Base-by-base conservation (phyloP, 2,888 invertebrate species). In the Biston stratarius region DNA sequence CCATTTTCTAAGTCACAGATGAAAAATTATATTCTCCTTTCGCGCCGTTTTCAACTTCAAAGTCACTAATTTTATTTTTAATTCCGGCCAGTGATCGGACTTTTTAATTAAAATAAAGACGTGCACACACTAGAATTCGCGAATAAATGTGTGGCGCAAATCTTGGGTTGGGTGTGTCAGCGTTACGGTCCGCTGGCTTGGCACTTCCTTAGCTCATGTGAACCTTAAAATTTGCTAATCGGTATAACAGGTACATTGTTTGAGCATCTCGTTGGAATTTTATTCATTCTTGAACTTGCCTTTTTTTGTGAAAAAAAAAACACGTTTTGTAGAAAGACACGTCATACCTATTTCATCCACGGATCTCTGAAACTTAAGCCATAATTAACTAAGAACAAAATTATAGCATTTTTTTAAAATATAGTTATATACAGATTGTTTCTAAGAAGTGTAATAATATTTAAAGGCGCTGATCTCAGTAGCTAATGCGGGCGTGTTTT, bases 101-200 rank as follows among this genome's bases (percentile, higher is more conserved):
- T 65, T 60, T 72, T 70, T 71, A 77, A 77, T 80, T 78, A 70
- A 52, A 67, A 72, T 77, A 74, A 79, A 83, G 82, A 90, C 92
- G 92, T 90, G 88, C 80, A 83, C 74, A 71, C 88, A 74, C 84
- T 84, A 84, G 78, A 78, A 77, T 88, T 91, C 83, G 91, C 91
- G 80, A 89, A 90, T 88, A 84, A 64, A 68, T 84, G 51, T 92
- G 81, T 93, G 91, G 85, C 85, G 87, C 79, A 86, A 89, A 86
- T 82, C 81, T 81, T 85, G 62, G 24, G 72, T 74, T 86, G 85
- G 92, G 92, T 89, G 92, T 89, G 92, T 76, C 87, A 81, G 74
- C 77, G 77, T 79, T 80, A 85, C 76, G 93, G 85, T 90, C 77
- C 81, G 91, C 56, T 85, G 87, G 42, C 69, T 72, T 81, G 77